Conservation (phyloP, 23 tunicate species). For the Halocynthia roretzi region DNA sequence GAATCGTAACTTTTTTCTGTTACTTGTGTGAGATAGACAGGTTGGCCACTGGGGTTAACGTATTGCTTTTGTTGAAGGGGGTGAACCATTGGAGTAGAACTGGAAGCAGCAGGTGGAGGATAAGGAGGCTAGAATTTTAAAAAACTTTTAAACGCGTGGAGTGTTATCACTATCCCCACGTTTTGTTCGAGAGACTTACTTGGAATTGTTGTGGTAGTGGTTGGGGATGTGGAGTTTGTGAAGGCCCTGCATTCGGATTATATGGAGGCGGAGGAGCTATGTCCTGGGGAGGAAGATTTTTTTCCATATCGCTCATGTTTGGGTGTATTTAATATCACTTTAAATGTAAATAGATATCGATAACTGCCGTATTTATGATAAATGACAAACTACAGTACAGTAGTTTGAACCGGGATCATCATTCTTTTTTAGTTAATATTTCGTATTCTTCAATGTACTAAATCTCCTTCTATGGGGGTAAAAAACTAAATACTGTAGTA, state of each 20-base stretch:
- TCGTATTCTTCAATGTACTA: too few species aligned
- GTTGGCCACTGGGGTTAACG: slow-evolving; percentile 10
- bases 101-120: neutral
- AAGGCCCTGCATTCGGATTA: neutral
- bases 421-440: too few species aligned
- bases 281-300: too few species aligned
- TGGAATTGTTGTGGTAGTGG: neutral
- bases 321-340: too few species aligned
- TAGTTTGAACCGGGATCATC: too few species aligned
- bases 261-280: neutral
- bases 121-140: neutral
- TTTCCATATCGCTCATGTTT: too few species aligned
- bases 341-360: too few species aligned
- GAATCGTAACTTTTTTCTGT: slow-evolving; percentile 3
- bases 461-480: too few species aligned
- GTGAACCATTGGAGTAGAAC: neutral
- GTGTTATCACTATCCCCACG: neutral
- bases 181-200: neutral
- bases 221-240: neutral
- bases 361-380: too few species aligned
- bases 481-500: too few species aligned
- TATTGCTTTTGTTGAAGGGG: slow-evolving; percentile 5
- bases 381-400: too few species aligned
- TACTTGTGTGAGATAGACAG: slow-evolving; percentile 22
- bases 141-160: neutral